phyloP scores from a whole-genome alignment of 1,140 invertebrate species.

The Yoshiicerus persimilis region DNA sequence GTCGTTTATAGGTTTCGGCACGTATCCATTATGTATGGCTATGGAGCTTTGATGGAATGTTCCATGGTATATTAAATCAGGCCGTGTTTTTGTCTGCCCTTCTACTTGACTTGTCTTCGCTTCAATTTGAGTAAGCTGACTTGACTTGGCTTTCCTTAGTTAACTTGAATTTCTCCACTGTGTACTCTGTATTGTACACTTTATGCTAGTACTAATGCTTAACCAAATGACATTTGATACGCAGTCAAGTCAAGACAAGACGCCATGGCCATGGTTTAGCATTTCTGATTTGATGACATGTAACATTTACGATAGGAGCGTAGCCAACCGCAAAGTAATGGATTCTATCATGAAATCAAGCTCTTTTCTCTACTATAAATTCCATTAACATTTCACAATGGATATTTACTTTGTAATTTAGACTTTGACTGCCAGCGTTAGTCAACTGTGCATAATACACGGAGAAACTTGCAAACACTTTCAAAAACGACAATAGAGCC shows the following conservation, averaged over 20 bases:
- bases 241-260: not conserved
- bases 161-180: not conserved
- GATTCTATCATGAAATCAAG: not conserved
- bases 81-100: not conserved
- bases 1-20: slow-evolving; percentile 16
- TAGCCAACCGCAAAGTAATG: slow-evolving; percentile 2
- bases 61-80: not conserved
- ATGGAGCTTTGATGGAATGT: not conserved
- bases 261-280: not conserved
- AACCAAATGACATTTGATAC: slow-evolving; percentile 20
- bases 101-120: not conserved
- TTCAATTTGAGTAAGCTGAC: not conserved
- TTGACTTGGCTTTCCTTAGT: not conserved
- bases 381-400: slow-evolving; percentile 3
- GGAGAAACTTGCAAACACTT: not conserved
- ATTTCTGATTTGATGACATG: slow-evolving; percentile 20
- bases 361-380: not conserved
- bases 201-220: not conserved
- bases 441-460: not conserved
- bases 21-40: slow-evolving; percentile 22
- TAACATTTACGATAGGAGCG: slow-evolving; percentile 10
- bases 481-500: not conserved
- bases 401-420: not conserved
- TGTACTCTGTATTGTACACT: not conserved
- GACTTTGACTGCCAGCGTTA: not conserved